Percentiles rank a stretch among this genome's conserved stretches.
phyloP scores from a whole-genome alignment of 2,888 invertebrate genomes.

The Habroteleia sp. region DNA sequence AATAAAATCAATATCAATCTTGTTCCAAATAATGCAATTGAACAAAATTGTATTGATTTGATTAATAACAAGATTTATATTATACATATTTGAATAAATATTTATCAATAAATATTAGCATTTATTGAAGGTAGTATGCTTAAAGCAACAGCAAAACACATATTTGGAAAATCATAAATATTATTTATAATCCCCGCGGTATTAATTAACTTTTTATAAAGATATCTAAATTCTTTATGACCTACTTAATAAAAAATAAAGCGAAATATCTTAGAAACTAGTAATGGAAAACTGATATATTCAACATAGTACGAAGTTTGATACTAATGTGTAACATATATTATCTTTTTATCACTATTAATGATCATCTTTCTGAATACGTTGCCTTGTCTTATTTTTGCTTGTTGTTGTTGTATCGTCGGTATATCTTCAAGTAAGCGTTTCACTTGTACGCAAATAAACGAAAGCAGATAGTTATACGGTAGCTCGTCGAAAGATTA shows the following conservation, averaged over 20 bases:
- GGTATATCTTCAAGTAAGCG: conserved; percentile 51
- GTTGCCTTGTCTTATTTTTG: conserved; percentile 40
- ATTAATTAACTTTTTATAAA: conserved; percentile 6
- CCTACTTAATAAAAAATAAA: conserved; percentile 6
- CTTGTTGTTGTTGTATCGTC: conserved; percentile 36
- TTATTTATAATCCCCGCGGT: not conserved
- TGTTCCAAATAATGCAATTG: too few relatives aligned
- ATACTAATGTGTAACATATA: conserved; percentile 37
- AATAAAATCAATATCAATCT: too few relatives aligned
- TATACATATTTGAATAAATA: too few relatives aligned
- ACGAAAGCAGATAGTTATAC: conserved; percentile 74
- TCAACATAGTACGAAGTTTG: conserved; percentile 2
- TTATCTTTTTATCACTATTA: conserved; percentile 53
- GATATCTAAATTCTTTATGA: conserved; percentile 10
- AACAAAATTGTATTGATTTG: too few relatives aligned
- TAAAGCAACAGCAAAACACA: too few relatives aligned
- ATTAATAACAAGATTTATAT: too few relatives aligned
- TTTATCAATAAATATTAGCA: too few relatives aligned
- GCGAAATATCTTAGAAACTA: conserved; percentile 1
- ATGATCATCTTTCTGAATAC: conserved; percentile 47
- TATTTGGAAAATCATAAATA: conserved; percentile 11
- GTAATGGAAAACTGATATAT: conserved; percentile 22
- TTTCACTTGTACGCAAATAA: conserved; percentile 70
- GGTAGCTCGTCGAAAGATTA: conserved; percentile 79
- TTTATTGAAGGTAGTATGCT: too few relatives aligned